Evolutionary conservation across 2,888 invertebrate genomes (phyloP).

Genomic region (Prionchulus punctatus): DNA sequence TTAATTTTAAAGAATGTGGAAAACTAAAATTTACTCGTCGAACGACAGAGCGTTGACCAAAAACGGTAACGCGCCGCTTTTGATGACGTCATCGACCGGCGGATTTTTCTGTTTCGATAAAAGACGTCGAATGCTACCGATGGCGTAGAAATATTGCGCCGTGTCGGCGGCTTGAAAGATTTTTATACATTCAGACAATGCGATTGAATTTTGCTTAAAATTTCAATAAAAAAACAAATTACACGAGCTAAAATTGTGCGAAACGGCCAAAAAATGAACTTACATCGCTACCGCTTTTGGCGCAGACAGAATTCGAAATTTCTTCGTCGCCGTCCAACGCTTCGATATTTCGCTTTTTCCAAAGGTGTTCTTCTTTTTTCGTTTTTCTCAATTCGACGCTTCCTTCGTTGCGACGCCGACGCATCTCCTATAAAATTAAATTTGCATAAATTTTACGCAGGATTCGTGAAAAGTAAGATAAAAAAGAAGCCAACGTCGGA

Average conservation of each 20-base stretch:
- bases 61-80: constrained; percentile 62
- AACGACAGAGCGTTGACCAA: constrained; percentile 54
- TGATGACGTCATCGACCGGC: constrained; percentile 69
- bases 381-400: constrained; percentile 79
- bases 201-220: background rate
- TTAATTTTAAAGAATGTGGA: too few species aligned
- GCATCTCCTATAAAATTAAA: constrained; percentile 50
- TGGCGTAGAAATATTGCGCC: constrained; percentile 16
- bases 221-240: too few species aligned
- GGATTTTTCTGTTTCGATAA: constrained; percentile 74
- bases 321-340: constrained; percentile 36
- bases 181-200: background rate
- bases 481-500: background rate
- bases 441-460: background rate
- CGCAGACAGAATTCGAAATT: background rate
- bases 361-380: constrained; percentile 76
- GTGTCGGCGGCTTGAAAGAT: background rate
- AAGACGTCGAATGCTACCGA: constrained; percentile 48
- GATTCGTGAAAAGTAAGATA: background rate
- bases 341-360: constrained; percentile 68
- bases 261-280: too few species aligned
- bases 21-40: constrained; percentile 4
- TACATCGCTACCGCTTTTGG: too few species aligned
- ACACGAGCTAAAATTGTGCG: too few species aligned
- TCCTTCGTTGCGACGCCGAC: constrained; percentile 69